Conservation (phyloP, 2,888 invertebrate species). For the Salticus scenicus region DNA sequence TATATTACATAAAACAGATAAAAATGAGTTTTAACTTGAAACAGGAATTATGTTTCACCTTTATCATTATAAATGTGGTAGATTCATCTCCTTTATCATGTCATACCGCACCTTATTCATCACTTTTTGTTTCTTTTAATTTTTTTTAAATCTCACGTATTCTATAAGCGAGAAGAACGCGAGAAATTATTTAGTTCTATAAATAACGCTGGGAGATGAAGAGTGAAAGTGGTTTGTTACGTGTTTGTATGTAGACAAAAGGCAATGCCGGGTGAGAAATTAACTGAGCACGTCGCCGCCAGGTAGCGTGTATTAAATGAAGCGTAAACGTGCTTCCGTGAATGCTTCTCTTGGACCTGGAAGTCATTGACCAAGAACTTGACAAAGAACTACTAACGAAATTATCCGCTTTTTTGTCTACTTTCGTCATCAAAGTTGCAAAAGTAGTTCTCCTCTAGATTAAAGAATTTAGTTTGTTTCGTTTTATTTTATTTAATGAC, state of each 20-base stretch:
- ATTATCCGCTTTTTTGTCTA: neutral
- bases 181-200: neutral
- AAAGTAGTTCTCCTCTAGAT: neutral
- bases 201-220: neutral
- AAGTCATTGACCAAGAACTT: slow-evolving; percentile 17
- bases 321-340: slow-evolving; percentile 25
- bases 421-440: neutral
- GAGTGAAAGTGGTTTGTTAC: neutral
- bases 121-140: too few relatives aligned
- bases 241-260: neutral
- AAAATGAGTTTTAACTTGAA: too few relatives aligned
- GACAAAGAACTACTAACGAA: neutral
- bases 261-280: neutral
- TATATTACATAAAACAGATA: too few relatives aligned
- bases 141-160: too few relatives aligned
- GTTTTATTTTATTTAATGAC: too few relatives aligned
- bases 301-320: slow-evolving; percentile 23
- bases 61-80: too few relatives aligned
- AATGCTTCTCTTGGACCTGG: neutral
- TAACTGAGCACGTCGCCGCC: slow-evolving; percentile 27
- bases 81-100: too few relatives aligned
- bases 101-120: too few relatives aligned
- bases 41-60: too few relatives aligned
- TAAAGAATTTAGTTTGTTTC: neutral
- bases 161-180: too few relatives aligned